Base-by-base conservation (phyloP, 2,113 vertebrate species). In the Takifugu bimaculatus region DNA sequence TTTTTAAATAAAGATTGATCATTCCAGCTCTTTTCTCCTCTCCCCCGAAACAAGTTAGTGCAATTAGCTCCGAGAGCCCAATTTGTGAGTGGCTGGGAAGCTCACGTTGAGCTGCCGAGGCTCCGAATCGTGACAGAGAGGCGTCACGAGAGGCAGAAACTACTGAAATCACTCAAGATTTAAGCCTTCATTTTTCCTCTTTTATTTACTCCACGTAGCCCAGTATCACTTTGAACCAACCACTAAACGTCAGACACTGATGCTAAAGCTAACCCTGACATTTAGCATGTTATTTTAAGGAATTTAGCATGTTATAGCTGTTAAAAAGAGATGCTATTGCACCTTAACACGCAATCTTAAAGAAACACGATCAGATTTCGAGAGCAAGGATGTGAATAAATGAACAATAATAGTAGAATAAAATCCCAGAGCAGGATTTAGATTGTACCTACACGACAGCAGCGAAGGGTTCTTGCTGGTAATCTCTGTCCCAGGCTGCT, bases 1-100 rank as follows among this genome's bases (percentile, higher is more conserved):
- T 56, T 65, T 47, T 54, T 15, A 47, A 48, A 48, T n/a, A 48
- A 78, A 74, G 86, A 87, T 86, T 82, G 76, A 90, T 89, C 86
- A 89, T 85, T 65, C 63, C 43, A 43, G 50, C 65, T 68, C 66
- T 85, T 88, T 86, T 85, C 82, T 88, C 74, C 77, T 84, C 53
- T 83, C 78, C 78, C 85, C 64, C 25, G 14, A 70, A 90, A 76
- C 65, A 56, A 58, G 73, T 86, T 78, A 85, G 73, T 12, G 29
- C 77, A 63, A 86, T 80, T 83, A 76, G 74, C 80, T 86, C 75
- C 74, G 85, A 80, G 72, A 74, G 73, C 66, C 80, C 79, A 81
- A 84, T 86, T 87, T 88, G 82, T 78, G 74, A 67, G 57, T 14
- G 54, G 60, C 44, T 57, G 70, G 53, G 60, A 62, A 72, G 69